Evolutionary conservation across 2,113 vertebrate genomes (phyloP).

Genomic region (Oxyruncus cristatus): DNA sequence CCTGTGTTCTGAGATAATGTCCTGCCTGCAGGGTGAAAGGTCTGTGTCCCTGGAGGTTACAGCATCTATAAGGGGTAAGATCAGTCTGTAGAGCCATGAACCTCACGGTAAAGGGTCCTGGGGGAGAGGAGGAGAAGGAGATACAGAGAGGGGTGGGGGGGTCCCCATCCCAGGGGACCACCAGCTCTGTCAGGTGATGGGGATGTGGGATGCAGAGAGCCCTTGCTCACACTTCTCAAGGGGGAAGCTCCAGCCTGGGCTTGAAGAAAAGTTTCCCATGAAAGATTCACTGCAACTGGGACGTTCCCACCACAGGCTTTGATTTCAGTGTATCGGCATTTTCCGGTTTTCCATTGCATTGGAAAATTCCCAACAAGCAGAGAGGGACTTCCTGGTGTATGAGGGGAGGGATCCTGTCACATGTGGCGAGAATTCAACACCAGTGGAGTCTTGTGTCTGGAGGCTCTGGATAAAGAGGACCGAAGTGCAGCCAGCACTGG

Average conservation of each 20-base stretch:
- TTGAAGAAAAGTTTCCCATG: not conserved
- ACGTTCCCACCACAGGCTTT: not conserved
- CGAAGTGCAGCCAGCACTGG: not conserved
- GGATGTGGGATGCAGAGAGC: accelerated
- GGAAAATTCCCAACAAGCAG: slow-evolving; percentile 1
- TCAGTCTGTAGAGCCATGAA: not conserved
- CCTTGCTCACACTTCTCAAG: accelerated
- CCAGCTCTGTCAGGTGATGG: not conserved
- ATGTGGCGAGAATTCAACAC: not conserved
- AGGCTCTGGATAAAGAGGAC: not conserved
- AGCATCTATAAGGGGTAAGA: not conserved
- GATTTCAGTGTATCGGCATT: not conserved
- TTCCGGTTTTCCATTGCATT: not conserved
- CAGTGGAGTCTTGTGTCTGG: not conserved
- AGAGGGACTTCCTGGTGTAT: not conserved
- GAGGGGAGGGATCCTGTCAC: not conserved
- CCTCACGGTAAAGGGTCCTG: accelerated
- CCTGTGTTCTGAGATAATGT: accelerated
- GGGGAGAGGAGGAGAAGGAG: not conserved
- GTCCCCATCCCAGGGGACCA: accelerated
- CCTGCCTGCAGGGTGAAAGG: not conserved
- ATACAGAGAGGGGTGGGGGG: not conserved
- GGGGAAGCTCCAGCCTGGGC: not conserved
- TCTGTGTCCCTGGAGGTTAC: not conserved
- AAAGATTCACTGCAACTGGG: not conserved